Evolutionary conservation across 2,888 invertebrate species (phyloP), one percentile per base, ranked within the genome.

Genomic region (Andrena fulva): DNA sequence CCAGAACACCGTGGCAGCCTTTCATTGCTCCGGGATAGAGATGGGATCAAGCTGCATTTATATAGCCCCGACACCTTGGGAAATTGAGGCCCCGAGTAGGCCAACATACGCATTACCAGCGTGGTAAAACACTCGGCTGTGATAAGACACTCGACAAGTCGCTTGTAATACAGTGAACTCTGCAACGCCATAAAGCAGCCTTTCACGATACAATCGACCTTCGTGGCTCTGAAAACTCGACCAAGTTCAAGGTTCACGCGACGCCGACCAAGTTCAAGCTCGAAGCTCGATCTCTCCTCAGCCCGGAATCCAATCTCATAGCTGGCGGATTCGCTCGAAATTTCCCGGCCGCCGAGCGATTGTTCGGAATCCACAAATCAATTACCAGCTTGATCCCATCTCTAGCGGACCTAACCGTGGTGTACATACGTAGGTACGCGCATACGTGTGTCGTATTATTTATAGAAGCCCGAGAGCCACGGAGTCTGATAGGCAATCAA

Each of bases 401-500:
- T 74, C 80, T 59, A 52, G 68, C 52, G n/a, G 2, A 20, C 50
- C 31, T 48, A 63, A 63, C 24, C 27, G 24, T 3, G 8, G 69
- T 50, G 52, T 33, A 68, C 67, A 56, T 63, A 52, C 63, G 67
- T 63, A 52, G 33, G 42, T 54, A 31, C 48, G 27, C 50, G 27
- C 27, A 27, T 78, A 74, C 80, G 84, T 78, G 81, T 77, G 72
- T 71, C 71, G 85, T 85, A 89, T 89, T 89, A 89, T 89, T 89
- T 89, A 89, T 89, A 86, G 88, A 88, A 86, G 77, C 20, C 64
- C 75, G 74, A 82, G 74, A 82, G 85, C 77, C 77, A 59, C 75
- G 80, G 76, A 88, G 88, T 90, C 90, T 90, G 90, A 91, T 90
- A 91, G 91, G 89, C 90, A 90, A 91, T 91, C 91, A 89, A 91